These are phyloP conservation scores for Pyrgilauda ruficollis DNA, from an alignment of 2,113 vertebrate species.

Conservation along the genomic window DNA sequence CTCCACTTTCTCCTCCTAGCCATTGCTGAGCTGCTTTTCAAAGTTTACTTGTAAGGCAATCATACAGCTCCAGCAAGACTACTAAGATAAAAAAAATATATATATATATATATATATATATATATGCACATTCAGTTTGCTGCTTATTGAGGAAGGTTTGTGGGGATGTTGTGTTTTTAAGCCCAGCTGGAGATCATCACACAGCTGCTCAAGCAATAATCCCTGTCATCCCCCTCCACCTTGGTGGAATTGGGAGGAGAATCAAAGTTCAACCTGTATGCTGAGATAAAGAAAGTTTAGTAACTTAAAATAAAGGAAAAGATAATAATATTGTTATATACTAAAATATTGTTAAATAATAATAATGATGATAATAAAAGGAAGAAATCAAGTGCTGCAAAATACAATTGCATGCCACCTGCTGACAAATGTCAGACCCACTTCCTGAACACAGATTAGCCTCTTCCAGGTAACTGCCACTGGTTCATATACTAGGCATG, in stretches of 20 bases:
- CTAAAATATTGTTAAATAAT: background rate
- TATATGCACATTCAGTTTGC: background rate
- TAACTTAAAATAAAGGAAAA: background rate
- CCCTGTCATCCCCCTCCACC: accelerated
- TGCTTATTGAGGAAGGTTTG: background rate
- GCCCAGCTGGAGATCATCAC: background rate
- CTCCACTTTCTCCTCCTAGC: background rate
- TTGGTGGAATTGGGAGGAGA: background rate
- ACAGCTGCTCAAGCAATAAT: background rate
- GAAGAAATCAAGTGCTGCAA: background rate
- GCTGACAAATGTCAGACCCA: background rate
- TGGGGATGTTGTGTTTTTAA: background rate
- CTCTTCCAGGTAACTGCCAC: background rate
- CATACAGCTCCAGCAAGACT: background rate
- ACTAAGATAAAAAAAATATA: background rate
- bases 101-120: background rate
- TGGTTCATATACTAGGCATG: background rate
- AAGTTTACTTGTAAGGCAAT: background rate
- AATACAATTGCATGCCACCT: background rate
- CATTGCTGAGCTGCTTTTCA: background rate
- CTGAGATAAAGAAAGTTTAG: background rate
- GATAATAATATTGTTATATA: background rate
- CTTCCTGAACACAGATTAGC: background rate
- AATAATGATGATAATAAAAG: background rate
- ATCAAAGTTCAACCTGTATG: background rate